A percentile compares a stretch with the other conserved stretches of the same genome.
phyloP scores from a whole-genome alignment of 2,888 invertebrate species.

The Dione juno region DNA sequence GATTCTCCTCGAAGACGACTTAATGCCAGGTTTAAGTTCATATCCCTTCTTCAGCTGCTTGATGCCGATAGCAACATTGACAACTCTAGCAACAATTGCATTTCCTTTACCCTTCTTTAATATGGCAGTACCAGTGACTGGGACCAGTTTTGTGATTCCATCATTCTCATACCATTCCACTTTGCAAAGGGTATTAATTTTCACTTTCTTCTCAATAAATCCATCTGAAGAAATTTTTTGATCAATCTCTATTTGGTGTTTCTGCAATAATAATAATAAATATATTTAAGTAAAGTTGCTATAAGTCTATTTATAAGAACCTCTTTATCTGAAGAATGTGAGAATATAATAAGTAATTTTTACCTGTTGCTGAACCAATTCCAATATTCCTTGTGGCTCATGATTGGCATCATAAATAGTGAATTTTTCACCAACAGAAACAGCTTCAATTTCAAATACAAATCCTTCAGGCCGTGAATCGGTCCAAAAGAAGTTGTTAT shows the following conservation, averaged over 20 bases:
- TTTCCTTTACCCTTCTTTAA: slow-evolving; percentile 79
- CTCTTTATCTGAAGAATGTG: too few relatives aligned
- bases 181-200: slow-evolving; percentile 85
- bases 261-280: slow-evolving; percentile 58
- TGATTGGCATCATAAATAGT: slow-evolving; percentile 87
- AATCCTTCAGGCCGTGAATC: slow-evolving; percentile 89
- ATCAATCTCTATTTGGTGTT: slow-evolving; percentile 76
- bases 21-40: slow-evolving; percentile 86
- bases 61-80: slow-evolving; percentile 84
- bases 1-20: slow-evolving; percentile 85
- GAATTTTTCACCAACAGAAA: slow-evolving; percentile 87
- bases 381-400: slow-evolving; percentile 86
- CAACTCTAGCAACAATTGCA: slow-evolving; percentile 81
- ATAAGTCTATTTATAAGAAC: not conserved
- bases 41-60: slow-evolving; percentile 82
- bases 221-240: slow-evolving; percentile 73
- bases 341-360: slow-evolving; percentile 41
- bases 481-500: slow-evolving; percentile 90
- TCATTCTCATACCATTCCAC: slow-evolving; percentile 87
- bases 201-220: slow-evolving; percentile 85
- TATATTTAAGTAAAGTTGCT: not conserved
- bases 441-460: slow-evolving; percentile 87
- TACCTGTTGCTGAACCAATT: slow-evolving; percentile 87
- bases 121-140: slow-evolving; percentile 84
- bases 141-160: slow-evolving; percentile 83